Evolutionary conservation across 2,113 vertebrate species (phyloP), one percentile per base, ranked within the genome.

Genomic region (Hiodon tergisus): DNA sequence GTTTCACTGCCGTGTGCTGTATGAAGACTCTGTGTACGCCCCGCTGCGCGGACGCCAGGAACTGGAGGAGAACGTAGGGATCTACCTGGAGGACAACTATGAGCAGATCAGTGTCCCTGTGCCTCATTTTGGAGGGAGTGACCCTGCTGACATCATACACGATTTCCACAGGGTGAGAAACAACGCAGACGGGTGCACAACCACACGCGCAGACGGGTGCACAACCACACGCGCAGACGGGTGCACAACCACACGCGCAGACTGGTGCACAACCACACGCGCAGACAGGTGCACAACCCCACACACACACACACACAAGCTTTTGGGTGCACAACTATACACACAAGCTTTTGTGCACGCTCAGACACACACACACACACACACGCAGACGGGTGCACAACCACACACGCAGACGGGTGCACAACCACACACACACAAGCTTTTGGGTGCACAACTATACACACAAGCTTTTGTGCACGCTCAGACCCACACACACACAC

Each of bases 91-190:
- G 0, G 94, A 98, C 71, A 93, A 96, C 88, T 96, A 97, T 0
- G 95, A 98, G 74, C 92, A 94, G 67, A 98, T 98, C 88, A 97
- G 90, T 0, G 91, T 98, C 61, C 95, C 96, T 0, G 89, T 95
- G 81, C 94, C 96, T 0, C 92, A 91, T 83, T 96, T 98, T 54
- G 94, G 93, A 6, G 93, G 93, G 0, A 94, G 95, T 0, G 94
- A 98, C 79, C 93, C 96, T 0, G 95, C 95, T 0, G 94, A 97
- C 75, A 98, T 98, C 82, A 93, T 98, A 84, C 96, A 98, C 0
- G 96, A 98, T 77, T 98, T 98, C 83, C 93, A 96, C 79, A 82
- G 91, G 86, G 96, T 98, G 89, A 86, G 90, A 13, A 14, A 52
- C 53, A 14, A 48, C n/a, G 61, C 17, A 31, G n/a, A 62, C 16